Base-by-base conservation (phyloP, 2,797 vertebrate species). In the Peromyscus nudipes region DNA sequence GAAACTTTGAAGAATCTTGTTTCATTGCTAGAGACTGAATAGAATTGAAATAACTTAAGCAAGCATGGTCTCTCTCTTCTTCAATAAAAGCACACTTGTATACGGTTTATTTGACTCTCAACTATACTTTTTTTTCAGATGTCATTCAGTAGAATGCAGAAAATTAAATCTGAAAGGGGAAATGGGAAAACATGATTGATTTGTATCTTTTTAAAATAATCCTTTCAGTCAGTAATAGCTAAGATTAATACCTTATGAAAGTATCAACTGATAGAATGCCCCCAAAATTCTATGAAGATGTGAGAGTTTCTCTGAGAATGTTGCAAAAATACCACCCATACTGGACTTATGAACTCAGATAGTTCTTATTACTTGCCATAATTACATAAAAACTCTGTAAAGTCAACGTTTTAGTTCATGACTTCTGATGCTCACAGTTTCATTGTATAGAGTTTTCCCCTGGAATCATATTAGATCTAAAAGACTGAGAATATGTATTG, bases 331-430 rank as follows among this genome's bases (percentile, higher is more conserved):
- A 92, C 57, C 62, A 65, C 14, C 16, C 43, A 2, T 2, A 14
- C 10, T 1, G 23, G 14, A 1, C 79, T 67, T 92, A 31, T 95
- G 29, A 94, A 91, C 2, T 13, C 55, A 88, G 31, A 87, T 71
- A 60, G 7, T 6, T 92, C 60, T 93, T 91, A 75, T 94, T 97
- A 92, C 0, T 83, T 5, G 6, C 21, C 89, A 49, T 83, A 97
- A 93, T 96, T 97, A 96, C 52, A 29, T 11, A 1, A 40, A 94
- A 93, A 95, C 62, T 55, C 52, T 64, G 84, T 90, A 96, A 98
- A 89, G 95, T 97, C 92, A 98, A 43, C 77, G 77, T 92, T 76
- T 77, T 92, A 89, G 21, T 94, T 55, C 85, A 85, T 85, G 96
- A 55, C 73, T 86, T 95, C 19, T 19, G 83, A 92, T 85, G 76